Evolutionary conservation across 2,113 vertebrate genomes (phyloP).

Genomic region (Lota lota): DNA sequence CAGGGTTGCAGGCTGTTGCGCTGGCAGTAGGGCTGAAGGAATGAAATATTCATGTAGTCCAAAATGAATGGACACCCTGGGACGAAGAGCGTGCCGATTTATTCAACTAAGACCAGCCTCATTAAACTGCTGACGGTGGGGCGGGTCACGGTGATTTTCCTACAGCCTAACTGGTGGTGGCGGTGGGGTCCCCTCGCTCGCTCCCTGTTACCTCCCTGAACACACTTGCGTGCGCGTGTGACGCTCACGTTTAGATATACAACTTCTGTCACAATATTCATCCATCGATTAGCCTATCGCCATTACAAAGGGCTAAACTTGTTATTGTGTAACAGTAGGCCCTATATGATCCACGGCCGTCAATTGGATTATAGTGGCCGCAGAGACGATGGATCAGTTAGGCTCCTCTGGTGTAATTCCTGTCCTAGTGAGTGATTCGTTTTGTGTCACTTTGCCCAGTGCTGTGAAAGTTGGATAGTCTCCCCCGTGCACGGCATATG

Average conservation of each 20-base stretch:
- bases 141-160: constrained; percentile 77
- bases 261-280: no score
- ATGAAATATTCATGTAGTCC: constrained; percentile 79
- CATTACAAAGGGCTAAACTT: no score
- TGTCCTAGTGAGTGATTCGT: constrained; percentile 69
- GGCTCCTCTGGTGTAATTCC: constrained; percentile 44
- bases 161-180: constrained; percentile 29
- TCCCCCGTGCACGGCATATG: constrained; percentile 68
- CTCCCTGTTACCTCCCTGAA: no score
- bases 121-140: constrained; percentile 75
- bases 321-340: no score
- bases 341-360: no score
- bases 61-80: constrained; percentile 73
- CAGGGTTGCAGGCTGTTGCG: constrained; percentile 80
- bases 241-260: background rate
- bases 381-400: constrained; percentile 8
- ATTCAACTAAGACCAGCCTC: constrained; percentile 71
- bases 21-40: constrained; percentile 68
- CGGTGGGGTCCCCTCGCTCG: background rate
- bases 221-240: background rate
- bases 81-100: constrained; percentile 77
- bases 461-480: constrained; percentile 48
- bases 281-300: no score
- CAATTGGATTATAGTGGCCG: background rate
- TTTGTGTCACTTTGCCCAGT: constrained; percentile 32